Evolutionary conservation across 2,888 invertebrate genomes (phyloP), one percentile per base, ranked within the genome.

Genomic region (Flexamia atlantica): DNA sequence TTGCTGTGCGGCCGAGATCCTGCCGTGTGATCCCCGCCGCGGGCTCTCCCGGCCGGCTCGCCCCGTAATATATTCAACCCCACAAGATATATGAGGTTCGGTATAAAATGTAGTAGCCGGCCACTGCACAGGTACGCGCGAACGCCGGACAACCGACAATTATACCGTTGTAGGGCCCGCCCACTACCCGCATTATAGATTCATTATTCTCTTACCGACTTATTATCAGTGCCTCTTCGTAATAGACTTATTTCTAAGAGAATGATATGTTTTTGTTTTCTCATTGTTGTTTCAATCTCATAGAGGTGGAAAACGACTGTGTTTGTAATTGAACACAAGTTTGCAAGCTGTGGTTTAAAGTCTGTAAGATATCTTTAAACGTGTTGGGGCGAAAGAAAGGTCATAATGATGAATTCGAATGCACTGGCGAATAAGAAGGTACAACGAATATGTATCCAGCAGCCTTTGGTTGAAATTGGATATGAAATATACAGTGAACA

Each of bases 41-140:
- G 32, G 79, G 79, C 79, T 17, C 50, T 14, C 14, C n/a, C 25
- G 17, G 5, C 36, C 12, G 79, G 36, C 79, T 53, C 40, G 72
- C 72, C 30, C 79, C 36, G 30, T 79, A 79, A 79, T 79, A 36
- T 79, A 79, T 79, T 79, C 79, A 79, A 57, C 57, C 79, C 79
- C 57, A 57, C 79, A 79, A 79, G 79, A 79, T 57, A 79, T 79
- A 79, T 57, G 79, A 57, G 79, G 57, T 50, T 79, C 79, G 30
- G 57, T 79, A 79, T 79, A 57, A 79, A 79, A 79, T 79, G 79
- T 79, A 57, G 79, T 79, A 79, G 79, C 79, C 57, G 79, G 32
- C 57, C 36, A 30, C 79, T 79, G 30, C 57, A 72, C 72, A 30
- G 30, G 30, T 57, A 79, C 76, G 76, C 76, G 76, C 76, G 50